Evolutionary conservation across 2,797 vertebrate genomes (phyloP).

Genomic region (Ciconia nigra): DNA sequence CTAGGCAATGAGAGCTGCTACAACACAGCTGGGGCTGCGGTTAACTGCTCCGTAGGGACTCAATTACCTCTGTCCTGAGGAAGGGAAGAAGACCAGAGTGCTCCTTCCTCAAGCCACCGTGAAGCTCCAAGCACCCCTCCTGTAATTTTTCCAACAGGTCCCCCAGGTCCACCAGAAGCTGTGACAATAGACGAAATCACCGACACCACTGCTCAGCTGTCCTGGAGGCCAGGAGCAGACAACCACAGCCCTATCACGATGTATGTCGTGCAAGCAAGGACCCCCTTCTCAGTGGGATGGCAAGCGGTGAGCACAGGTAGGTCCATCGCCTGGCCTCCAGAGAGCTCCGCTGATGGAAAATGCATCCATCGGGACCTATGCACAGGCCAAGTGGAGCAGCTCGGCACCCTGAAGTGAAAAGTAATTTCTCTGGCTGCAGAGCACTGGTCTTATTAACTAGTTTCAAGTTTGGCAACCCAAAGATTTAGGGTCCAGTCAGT

Average conservation of each 20-base stretch:
- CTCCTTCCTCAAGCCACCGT: background rate
- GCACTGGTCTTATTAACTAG: background rate
- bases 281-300: conserved; percentile 97
- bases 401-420: background rate
- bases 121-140: background rate
- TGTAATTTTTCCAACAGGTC: conserved; percentile 78
- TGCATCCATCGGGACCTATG: rapidly evolving
- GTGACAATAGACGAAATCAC: conserved; percentile 94
- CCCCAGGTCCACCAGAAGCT: conserved; percentile 90
- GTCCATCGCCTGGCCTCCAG: background rate
- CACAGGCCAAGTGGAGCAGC: rapidly evolving
- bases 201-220: conserved; percentile 91
- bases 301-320: conserved; percentile 97
- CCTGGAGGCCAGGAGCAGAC: conserved; percentile 95
- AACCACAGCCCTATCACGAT: conserved; percentile 97
- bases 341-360: background rate
- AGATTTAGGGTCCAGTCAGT: background rate
- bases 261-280: conserved; percentile 92
- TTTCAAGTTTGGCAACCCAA: background rate
- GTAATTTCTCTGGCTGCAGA: background rate
- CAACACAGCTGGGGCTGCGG: background rate
- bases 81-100: no score
- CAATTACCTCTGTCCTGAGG: background rate
- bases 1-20: background rate
- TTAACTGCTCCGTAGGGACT: background rate